Conservation (phyloP, 1,140 invertebrate species). For the Scaptomyza hsui region DNA sequence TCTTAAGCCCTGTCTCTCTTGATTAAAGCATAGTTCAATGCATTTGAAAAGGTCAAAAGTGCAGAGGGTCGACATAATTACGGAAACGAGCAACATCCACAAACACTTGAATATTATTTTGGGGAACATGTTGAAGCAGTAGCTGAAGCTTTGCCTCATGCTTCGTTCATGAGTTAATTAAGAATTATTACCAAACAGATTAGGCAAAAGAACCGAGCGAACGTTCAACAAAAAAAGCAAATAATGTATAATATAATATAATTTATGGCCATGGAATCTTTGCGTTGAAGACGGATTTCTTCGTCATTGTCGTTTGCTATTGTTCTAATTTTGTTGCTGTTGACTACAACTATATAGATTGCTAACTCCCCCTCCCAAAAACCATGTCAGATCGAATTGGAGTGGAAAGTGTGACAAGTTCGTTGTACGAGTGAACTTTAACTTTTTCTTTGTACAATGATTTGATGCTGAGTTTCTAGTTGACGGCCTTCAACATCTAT, state of each 20-base stretch:
- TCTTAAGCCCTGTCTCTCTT: not conserved
- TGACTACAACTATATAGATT: constrained; percentile 13
- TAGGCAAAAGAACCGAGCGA: constrained; percentile 33
- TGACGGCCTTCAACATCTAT: too few relatives aligned
- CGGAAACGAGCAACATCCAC: not conserved
- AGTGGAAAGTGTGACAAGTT: constrained; percentile 23
- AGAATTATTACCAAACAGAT: constrained; percentile 71
- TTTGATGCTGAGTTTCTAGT: too few relatives aligned
- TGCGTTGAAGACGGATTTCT: too few relatives aligned
- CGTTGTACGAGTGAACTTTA: constrained; percentile 19
- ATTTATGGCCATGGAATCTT: constrained; percentile 1
- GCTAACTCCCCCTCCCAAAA: constrained; percentile 4
- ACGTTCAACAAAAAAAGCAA: constrained; percentile 14
- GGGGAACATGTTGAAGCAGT: not conserved
- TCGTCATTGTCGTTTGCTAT: constrained; percentile 4
- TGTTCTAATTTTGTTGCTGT: constrained; percentile 10
- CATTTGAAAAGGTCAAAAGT: not conserved
- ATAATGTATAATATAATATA: constrained; percentile 2
- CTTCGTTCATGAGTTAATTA: constrained; percentile 50
- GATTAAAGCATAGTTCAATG: not conserved
- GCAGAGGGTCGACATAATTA: constrained; percentile 1
- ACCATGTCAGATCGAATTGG: constrained; percentile 1
- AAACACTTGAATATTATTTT: not conserved
- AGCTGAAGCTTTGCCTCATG: not conserved
- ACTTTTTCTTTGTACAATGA: too few relatives aligned